phyloP scores from a whole-genome alignment of 2,888 invertebrate genomes.

The Cloeon dipterum region DNA sequence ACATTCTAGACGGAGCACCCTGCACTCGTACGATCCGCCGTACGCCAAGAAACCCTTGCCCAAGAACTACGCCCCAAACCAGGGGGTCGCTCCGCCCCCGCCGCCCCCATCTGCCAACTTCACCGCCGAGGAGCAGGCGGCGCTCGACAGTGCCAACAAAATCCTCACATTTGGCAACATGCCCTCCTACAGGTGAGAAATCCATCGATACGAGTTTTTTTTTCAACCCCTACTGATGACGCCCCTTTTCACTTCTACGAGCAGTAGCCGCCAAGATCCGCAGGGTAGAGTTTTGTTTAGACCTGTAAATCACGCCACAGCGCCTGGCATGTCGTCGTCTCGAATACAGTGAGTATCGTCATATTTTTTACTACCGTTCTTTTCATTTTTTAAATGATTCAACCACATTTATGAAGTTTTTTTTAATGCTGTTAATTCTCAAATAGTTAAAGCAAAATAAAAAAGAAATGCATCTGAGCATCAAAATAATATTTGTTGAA shows the following conservation, averaged over 20 bases:
- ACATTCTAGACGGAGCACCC: conserved; percentile 76
- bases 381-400: no score
- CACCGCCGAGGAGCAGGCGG: conserved; percentile 55
- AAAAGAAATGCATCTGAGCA: no score
- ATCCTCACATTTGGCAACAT: conserved; percentile 58
- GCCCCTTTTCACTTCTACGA: no score
- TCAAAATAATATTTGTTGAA: no score
- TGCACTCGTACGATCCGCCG: conserved; percentile 72
- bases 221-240: background rate
- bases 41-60: conserved; percentile 64
- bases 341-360: conserved; percentile 43
- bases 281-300: conserved; percentile 45
- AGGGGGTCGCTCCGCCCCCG: conserved; percentile 24
- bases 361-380: no score
- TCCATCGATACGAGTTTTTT: background rate
- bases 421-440: no score
- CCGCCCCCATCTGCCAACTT: no score
- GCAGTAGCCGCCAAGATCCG: conserved; percentile 40
- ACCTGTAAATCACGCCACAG: conserved; percentile 37
- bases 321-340: conserved; percentile 29
- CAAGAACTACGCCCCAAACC: conserved; percentile 36
- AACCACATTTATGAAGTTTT: no score
- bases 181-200: conserved; percentile 18
- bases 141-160: conserved; percentile 58
- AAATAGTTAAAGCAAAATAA: no score